Evolutionary conservation across 2,888 invertebrate species (phyloP), one percentile per base, ranked within the genome.

Genomic region (Nesidiocoris tenuis): DNA sequence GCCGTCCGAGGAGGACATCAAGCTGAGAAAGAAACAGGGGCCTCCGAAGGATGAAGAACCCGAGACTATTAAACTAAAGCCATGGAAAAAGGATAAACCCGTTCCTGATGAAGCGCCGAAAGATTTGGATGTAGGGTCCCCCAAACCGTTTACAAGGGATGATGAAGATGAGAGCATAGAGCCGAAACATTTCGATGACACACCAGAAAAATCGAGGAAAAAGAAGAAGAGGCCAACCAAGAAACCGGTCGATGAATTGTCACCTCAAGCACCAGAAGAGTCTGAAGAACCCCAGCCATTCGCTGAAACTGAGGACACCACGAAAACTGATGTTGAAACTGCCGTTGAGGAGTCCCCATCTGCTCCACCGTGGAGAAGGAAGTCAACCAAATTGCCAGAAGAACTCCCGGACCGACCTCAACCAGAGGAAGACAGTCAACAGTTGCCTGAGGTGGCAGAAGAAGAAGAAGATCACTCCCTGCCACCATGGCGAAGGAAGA

Each of bases 11-110:
- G 75, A 83, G 75, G 82, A 82, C 22, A 82, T 83, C 67, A 84
- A 83, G 24, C 83, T 85, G 74, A 84, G 82, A 61, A 83, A 81
- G 7, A 82, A 80, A 79, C 83, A 83, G 76, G 85, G 85, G 21
- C 82, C 83, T 78, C 84, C 84, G 22, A 82, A 80, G 72, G 81
- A 81, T 24, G 81, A 84, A 25, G 82, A 83, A 65, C 83, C 83
- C 0, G 84, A 84, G 76, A 80, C 82, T 24, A 80, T 85, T 7
- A 79, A 77, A 67, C 82, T 84, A 17, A 81, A 82, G 78, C 81
- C 81, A 65, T 82, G 84, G 22, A 82, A 83, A 59, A 80, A 78
- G 7, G 79, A 82, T 19, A 82, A 82, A 74, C 81, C 82, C 18
- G 82, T 82, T 74, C 80, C 82, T 68, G 82, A 82, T 21, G 77